These are phyloP conservation scores for Nothocercus julius DNA, from an alignment of 2,113 vertebrate genomes.

Conservation along the genomic window DNA sequence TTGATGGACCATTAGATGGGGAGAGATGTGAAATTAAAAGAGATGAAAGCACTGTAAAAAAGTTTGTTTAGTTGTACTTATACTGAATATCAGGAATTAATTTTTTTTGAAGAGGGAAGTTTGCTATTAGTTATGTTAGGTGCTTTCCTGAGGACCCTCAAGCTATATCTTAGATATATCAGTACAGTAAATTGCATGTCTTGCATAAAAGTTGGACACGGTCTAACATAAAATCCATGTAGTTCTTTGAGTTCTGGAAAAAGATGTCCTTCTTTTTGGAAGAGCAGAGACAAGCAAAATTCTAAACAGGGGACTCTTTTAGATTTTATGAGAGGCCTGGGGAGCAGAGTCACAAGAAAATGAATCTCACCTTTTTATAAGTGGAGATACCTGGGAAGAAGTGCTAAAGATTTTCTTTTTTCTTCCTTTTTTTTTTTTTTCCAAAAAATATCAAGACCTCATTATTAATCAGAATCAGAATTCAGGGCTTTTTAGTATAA, in stretches of 20 bases:
- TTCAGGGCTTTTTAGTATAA: background rate
- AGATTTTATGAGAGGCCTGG: background rate
- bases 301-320: background rate
- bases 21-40: background rate
- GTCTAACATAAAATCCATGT: background rate
- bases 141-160: background rate
- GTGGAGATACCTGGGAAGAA: background rate
- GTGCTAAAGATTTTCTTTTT: background rate
- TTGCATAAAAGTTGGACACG: background rate
- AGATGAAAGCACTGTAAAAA: background rate
- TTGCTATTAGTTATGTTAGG: background rate
- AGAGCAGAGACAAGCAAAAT: background rate
- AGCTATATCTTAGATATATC: background rate
- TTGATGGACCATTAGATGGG: background rate
- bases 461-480: background rate
- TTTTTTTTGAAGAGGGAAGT: background rate
- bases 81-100: background rate
- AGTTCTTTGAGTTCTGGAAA: background rate
- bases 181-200: background rate
- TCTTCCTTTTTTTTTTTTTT: too few species aligned
- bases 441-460: background rate
- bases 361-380: background rate
- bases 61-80: background rate
- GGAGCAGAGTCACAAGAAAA: background rate
- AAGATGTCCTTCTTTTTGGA: background rate